Percentiles rank a stretch among this genome's conserved stretches.
These are phyloP conservation scores for Gadopsis bispinosus DNA, from an alignment of 2,797 vertebrate genomes.

Conservation along the genomic window DNA sequence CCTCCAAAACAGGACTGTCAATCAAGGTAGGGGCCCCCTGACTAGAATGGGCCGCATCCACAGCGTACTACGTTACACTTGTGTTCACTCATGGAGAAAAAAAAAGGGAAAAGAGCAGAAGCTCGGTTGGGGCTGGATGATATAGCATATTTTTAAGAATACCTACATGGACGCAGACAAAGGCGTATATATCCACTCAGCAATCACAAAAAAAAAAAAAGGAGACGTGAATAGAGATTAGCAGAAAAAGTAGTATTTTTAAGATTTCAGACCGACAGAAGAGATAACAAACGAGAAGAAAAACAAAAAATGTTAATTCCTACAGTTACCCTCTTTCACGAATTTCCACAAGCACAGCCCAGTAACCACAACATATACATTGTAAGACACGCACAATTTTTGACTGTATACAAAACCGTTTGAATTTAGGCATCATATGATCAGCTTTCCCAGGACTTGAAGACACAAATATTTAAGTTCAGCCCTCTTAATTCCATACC, in stretches of 20 bases:
- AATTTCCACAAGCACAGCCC: slow-evolving; percentile 9
- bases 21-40: slow-evolving; percentile 43
- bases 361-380: slow-evolving; percentile 12
- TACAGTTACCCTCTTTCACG: slow-evolving; percentile 7
- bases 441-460: not conserved
- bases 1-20: slow-evolving; percentile 57
- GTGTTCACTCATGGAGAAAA: slow-evolving; percentile 27
- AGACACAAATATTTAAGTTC: slow-evolving; percentile 7
- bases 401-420: slow-evolving; percentile 14
- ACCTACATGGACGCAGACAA: slow-evolving; percentile 2
- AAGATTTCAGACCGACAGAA: slow-evolving; percentile 13
- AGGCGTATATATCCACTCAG: not conserved
- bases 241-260: not conserved
- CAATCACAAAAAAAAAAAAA: not conserved
- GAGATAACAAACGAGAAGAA: not conserved
- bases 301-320: not conserved
- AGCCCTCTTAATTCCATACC: slow-evolving; percentile 16
- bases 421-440: slow-evolving; percentile 13
- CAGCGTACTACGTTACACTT: slow-evolving; percentile 28
- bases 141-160: slow-evolving; percentile 4
- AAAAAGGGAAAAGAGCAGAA: slow-evolving; percentile 1
- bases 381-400: not conserved
- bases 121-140: not conserved
- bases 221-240: not conserved
- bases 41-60: slow-evolving; percentile 11